Percentiles rank a stretch among this genome's conserved stretches.
phyloP scores from a whole-genome alignment of 2,113 vertebrate species.

The Pachycephala philippinensis region DNA sequence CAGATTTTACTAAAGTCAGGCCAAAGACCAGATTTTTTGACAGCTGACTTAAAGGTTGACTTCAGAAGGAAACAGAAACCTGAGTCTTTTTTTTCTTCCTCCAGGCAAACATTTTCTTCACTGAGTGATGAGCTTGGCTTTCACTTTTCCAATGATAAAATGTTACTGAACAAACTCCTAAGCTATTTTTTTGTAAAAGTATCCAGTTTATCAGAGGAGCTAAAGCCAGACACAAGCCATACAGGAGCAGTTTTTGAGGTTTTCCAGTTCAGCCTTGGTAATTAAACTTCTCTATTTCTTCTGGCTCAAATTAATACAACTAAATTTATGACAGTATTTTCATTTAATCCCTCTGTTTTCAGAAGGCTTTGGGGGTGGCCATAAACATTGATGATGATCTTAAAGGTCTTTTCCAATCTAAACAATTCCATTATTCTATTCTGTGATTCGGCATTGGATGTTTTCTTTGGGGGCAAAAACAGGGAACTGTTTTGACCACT shows the following conservation, averaged over 20 bases:
- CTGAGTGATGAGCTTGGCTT: background rate
- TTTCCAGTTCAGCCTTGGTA: background rate
- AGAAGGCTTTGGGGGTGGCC: background rate
- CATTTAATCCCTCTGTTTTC: constrained; percentile 28
- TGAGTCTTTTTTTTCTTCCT: background rate
- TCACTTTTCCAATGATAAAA: background rate
- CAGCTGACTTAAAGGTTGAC: background rate
- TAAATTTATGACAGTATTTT: constrained; percentile 28
- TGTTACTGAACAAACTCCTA: background rate
- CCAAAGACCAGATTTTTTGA: background rate
- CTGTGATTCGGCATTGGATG: background rate
- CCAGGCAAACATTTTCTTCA: background rate
- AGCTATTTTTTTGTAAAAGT: background rate
- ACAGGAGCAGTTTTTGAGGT: constrained; percentile 9
- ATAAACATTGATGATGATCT: background rate
- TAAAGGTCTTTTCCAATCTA: background rate
- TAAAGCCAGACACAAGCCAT: background rate
- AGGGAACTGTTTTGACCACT: background rate
- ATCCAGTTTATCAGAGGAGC: background rate
- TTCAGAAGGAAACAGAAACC: background rate
- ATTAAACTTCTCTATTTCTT: constrained; percentile 19
- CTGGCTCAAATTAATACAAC: background rate
- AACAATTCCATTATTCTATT: background rate
- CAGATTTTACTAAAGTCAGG: background rate
- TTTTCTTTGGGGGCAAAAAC: background rate